Evolutionary conservation across 2,113 vertebrate genomes (phyloP).

Genomic region (Myotis davidii): DNA sequence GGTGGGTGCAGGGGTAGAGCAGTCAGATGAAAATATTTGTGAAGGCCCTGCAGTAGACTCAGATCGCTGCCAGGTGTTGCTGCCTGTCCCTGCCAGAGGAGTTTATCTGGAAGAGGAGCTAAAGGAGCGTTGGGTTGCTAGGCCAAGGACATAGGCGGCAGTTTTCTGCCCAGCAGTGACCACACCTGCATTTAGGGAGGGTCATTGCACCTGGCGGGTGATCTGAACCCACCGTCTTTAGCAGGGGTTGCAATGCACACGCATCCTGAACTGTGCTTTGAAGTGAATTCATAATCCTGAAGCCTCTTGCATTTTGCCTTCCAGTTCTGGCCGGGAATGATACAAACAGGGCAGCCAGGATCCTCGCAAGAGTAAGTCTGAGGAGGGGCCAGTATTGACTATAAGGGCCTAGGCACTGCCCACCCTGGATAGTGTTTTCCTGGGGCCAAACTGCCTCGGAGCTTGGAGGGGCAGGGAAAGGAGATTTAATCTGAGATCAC

Average conservation of each 20-base stretch:
- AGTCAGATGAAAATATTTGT: neutral
- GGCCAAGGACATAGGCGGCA: neutral
- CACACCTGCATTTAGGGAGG: neutral
- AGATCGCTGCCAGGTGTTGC: neutral
- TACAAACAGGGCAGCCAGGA: conserved; percentile 97
- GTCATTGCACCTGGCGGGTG: neutral
- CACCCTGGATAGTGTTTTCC: neutral
- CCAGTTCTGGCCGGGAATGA: conserved; percentile 99
- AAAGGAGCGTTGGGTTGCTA: neutral
- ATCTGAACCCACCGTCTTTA: neutral
- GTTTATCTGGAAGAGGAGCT: neutral
- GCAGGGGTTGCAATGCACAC: rapidly evolving
- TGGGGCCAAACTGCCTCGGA: neutral
- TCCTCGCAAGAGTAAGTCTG: conserved; percentile 98
- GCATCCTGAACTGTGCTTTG: neutral
- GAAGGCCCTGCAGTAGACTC: neutral
- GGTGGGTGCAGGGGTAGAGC: neutral
- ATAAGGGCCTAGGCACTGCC: neutral
- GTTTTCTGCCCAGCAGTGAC: neutral
- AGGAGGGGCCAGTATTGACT: neutral
- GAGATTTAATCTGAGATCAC: neutral
- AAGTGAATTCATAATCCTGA: conserved; percentile 12
- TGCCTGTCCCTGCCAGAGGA: neutral
- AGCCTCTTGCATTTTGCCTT: conserved; percentile 74
- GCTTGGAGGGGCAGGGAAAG: neutral